phyloP scores from a whole-genome alignment of 2,888 invertebrate genomes.

The Linnaemya vulpina region DNA sequence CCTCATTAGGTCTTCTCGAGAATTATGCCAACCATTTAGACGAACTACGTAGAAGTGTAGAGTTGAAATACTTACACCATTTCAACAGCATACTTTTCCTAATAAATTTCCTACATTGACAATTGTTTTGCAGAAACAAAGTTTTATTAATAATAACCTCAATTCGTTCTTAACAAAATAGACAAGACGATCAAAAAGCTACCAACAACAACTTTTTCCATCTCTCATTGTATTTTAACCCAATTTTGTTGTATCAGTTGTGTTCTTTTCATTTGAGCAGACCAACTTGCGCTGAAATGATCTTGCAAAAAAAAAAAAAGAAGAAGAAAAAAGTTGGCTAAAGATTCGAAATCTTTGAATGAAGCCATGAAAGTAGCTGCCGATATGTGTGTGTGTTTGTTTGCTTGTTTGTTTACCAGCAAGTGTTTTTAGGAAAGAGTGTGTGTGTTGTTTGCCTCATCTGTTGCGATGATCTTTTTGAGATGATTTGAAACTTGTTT shows the following conservation, averaged over 20 bases:
- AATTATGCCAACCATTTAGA: slow-evolving; percentile 41
- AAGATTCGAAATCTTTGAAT: slow-evolving; percentile 33
- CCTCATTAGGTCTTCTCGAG: background rate
- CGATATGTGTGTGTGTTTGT: background rate
- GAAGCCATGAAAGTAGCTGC: slow-evolving; percentile 19
- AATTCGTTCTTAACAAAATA: slow-evolving; percentile 44
- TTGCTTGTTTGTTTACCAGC: background rate
- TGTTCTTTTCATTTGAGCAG: slow-evolving; percentile 22
- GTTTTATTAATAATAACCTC: slow-evolving; percentile 62
- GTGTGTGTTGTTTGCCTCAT: background rate
- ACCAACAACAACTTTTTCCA: slow-evolving; percentile 53
- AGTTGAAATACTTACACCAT: slow-evolving; percentile 37
- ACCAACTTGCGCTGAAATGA: background rate
- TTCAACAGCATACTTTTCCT: background rate
- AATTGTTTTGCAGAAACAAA: slow-evolving; percentile 12
- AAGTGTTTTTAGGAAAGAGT: background rate
- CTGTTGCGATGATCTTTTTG: background rate
- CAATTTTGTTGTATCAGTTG: slow-evolving; percentile 43
- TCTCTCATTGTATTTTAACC: slow-evolving; percentile 55
- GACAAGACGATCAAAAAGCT: slow-evolving; percentile 38
- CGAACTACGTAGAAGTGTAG: slow-evolving; percentile 14
- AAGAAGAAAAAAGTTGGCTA: slow-evolving; percentile 32
- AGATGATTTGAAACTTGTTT: slow-evolving; percentile 50
- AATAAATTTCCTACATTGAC: background rate
- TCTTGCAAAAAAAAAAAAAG: no score